Conservation (phyloP, 2,113 vertebrate species). For the Coptodon bakossiorum region DNA sequence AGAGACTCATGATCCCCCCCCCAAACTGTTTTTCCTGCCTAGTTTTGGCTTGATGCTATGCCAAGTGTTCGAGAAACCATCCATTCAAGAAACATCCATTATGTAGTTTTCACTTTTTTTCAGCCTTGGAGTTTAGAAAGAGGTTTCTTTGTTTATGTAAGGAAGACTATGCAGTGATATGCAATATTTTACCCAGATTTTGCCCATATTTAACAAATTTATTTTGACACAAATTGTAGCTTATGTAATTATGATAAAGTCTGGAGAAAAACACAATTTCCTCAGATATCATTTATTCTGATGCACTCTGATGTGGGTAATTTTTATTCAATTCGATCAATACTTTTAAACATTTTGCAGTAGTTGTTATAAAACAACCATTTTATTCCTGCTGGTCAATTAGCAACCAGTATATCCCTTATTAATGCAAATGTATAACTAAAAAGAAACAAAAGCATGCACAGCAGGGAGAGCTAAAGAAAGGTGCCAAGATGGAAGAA, state of each 20-base stretch:
- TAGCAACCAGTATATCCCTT: background rate
- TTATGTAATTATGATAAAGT: background rate
- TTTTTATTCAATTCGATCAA: rapidly evolving
- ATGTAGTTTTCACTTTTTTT: background rate
- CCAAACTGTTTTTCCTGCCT: background rate
- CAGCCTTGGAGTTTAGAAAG: background rate
- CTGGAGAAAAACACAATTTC: background rate
- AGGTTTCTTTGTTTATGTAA: background rate
- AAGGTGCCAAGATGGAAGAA: background rate
- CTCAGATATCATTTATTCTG: background rate
- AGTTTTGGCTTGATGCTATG: background rate
- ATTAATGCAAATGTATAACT: background rate
- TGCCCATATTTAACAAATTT: background rate
- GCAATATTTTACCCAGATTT: background rate
- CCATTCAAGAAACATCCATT: background rate
- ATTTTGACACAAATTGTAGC: background rate
- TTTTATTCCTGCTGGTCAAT: background rate
- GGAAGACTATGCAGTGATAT: background rate
- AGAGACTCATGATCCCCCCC: background rate
- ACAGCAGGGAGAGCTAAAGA: background rate
- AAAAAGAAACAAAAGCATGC: background rate
- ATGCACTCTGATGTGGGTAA: rapidly evolving
- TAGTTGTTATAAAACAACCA: background rate
- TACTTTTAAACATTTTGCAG: background rate
- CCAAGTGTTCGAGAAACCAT: background rate